Percentiles rank a stretch among this genome's conserved stretches.
These are phyloP conservation scores for Criorhina ranunculi DNA, from an alignment of 2,888 invertebrate species.

Conservation along the genomic window DNA sequence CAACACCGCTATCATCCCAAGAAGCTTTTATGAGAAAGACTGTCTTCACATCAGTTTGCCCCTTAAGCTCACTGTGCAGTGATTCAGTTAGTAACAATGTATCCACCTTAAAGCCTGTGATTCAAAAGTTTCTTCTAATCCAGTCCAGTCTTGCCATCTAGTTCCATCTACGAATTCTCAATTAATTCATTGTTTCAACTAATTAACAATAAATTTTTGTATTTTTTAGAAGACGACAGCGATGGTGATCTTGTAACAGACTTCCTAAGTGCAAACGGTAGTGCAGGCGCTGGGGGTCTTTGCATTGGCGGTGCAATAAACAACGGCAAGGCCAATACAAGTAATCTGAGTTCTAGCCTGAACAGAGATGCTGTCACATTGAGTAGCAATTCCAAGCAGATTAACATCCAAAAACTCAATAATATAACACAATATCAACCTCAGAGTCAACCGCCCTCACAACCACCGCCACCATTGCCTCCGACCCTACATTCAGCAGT, in stretches of 20 bases:
- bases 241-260: conserved; percentile 84
- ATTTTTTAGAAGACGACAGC: conserved; percentile 81
- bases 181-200: not conserved
- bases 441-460: conserved; percentile 66
- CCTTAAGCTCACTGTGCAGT: no score
- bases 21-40: no score
- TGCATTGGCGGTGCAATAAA: conserved; percentile 51
- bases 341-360: conserved; percentile 44
- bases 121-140: no score
- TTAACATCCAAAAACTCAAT: conserved; percentile 71
- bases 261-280: conserved; percentile 83
- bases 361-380: conserved; percentile 47
- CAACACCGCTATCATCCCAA: no score
- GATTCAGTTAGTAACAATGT: no score
- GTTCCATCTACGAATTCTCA: no score
- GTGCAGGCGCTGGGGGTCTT: conserved; percentile 53
- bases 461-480: conserved; percentile 66
- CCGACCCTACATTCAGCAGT: conserved; percentile 50
- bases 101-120: no score
- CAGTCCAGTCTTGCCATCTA: no score
- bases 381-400: conserved; percentile 64
- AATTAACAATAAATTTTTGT: not conserved
- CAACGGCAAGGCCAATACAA: conserved; percentile 59
- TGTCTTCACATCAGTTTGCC: no score
- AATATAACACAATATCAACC: conserved; percentile 71